A percentile compares a stretch with the other conserved stretches of the same genome.
Conservation (phyloP, 2,888 invertebrate species). For the Melinopterus prodromus region DNA sequence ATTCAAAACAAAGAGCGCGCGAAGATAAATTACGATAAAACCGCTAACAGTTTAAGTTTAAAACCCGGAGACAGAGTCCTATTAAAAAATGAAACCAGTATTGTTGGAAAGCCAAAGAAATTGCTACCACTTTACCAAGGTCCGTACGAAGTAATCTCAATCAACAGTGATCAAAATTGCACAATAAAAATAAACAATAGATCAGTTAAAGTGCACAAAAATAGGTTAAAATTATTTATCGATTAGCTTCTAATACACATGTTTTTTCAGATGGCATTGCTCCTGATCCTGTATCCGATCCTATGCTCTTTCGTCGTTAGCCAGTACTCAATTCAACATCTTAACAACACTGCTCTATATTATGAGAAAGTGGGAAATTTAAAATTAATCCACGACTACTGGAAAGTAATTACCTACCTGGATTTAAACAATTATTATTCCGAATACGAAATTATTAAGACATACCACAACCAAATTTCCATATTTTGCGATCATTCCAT, state of each 20-base stretch:
- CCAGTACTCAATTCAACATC: conserved; percentile 13
- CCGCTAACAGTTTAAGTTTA: conserved; percentile 8
- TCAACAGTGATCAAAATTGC: conserved; percentile 23
- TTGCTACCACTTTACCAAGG: conserved; percentile 13
- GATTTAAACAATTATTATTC: conserved; percentile 18
- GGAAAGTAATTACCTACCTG: conserved; percentile 15
- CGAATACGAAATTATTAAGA: background rate
- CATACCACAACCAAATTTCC: background rate
- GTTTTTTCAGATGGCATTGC: conserved; percentile 10
- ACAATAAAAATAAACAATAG: conserved; percentile 22
- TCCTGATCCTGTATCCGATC: too few species aligned
- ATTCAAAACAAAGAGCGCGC: conserved; percentile 31
- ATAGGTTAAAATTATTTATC: conserved; percentile 32
- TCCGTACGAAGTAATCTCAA: conserved; percentile 15
- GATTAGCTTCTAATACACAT: conserved; percentile 26
- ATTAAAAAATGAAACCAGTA: conserved; percentile 15
- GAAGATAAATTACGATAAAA: conserved; percentile 14
- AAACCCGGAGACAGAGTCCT: conserved; percentile 19
- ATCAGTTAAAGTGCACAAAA: conserved; percentile 27
- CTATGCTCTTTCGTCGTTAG: background rate
- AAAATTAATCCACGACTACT: background rate
- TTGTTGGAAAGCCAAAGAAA: conserved; percentile 4
- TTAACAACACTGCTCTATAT: conserved; percentile 8
- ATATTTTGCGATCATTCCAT: background rate
- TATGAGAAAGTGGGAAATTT: conserved; percentile 19